These are phyloP conservation scores for Rhogogaster chlorosoma DNA, from an alignment of 2,888 invertebrate species.

Conservation along the genomic window DNA sequence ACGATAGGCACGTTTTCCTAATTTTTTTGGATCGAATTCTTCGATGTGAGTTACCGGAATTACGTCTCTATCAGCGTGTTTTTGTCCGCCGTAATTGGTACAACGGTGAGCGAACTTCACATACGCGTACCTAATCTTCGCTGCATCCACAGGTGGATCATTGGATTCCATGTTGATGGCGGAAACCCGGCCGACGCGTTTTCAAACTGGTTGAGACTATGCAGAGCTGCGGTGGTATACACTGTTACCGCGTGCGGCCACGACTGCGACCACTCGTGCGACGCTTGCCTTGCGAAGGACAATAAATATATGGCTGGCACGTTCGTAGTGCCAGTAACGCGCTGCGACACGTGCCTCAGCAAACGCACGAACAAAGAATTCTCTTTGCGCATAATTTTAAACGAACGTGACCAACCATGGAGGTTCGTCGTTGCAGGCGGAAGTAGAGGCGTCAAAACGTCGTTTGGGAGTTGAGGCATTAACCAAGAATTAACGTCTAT, in stretches of 20 bases:
- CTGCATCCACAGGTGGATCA: not conserved
- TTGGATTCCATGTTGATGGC: too few species aligned
- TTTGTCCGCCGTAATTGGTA: not conserved
- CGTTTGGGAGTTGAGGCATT: not conserved
- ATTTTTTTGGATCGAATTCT: not conserved
- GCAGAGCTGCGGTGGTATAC: too few species aligned
- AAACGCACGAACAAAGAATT: too few species aligned
- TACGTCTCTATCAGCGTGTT: not conserved
- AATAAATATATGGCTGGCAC: too few species aligned
- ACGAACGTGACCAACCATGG: not conserved
- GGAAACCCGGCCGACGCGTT: too few species aligned
- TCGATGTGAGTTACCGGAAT: not conserved
- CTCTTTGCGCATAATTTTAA: too few species aligned
- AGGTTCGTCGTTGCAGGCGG: conserved; percentile 4
- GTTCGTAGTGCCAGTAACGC: too few species aligned
- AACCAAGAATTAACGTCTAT: not conserved
- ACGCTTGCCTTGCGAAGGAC: too few species aligned
- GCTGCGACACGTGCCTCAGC: too few species aligned
- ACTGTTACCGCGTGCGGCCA: too few species aligned
- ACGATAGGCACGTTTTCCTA: not conserved
- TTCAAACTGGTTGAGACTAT: too few species aligned
- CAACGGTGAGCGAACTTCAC: not conserved
- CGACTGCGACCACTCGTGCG: too few species aligned
- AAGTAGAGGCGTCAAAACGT: not conserved
- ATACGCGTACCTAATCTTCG: not conserved